A percentile compares a stretch with the other conserved stretches of the same genome.
Conservation (phyloP, 1,140 invertebrate genomes). For the Chironomus tepperi region DNA sequence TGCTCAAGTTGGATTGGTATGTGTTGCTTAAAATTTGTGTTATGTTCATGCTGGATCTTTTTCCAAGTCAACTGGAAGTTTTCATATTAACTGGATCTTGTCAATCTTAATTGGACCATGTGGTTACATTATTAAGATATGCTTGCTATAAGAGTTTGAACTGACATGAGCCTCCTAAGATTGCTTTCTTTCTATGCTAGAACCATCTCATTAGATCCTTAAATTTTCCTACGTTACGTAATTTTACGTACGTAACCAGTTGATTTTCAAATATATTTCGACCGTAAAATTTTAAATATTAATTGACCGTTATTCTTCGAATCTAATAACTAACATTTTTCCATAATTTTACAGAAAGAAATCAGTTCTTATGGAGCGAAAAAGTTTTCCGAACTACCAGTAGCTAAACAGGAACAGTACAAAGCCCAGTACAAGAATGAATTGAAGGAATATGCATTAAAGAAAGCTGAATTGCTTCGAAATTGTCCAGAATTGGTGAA, state of each 20-base stretch:
- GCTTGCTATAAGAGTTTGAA: no score
- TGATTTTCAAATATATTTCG: no score
- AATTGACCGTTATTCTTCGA: no score
- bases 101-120: no score
- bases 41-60: neutral
- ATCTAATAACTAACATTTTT: no score
- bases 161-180: no score
- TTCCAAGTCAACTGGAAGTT: neutral
- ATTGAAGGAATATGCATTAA: neutral
- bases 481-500: neutral
- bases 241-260: no score
- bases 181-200: no score
- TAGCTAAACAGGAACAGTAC: neutral
- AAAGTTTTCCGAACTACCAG: neutral
- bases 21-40: neutral
- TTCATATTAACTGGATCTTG: neutral
- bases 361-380: neutral
- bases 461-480: neutral
- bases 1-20: neutral
- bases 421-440: neutral
- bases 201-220: no score
- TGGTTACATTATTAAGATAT: no score
- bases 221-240: no score
- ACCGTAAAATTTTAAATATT: no score
- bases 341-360: neutral